These are phyloP conservation scores for Oreotrochilus melanogaster DNA, from an alignment of 2,113 vertebrate genomes.

Conservation along the genomic window DNA sequence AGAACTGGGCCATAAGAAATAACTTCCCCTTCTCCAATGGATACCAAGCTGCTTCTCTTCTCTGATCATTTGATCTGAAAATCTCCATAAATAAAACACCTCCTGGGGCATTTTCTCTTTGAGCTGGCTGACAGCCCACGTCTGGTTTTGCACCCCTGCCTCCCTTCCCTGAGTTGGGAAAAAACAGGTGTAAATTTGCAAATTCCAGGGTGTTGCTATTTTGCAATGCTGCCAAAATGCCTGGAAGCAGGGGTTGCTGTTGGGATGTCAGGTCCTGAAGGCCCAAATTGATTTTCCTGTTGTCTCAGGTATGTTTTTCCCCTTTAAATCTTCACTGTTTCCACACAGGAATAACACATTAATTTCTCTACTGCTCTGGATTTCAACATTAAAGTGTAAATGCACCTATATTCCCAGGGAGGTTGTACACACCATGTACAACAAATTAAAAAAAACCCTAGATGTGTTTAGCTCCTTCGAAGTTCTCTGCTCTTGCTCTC, in stretches of 20 bases:
- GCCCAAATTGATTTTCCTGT: neutral
- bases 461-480: neutral
- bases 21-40: neutral
- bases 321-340: neutral
- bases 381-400: conserved; percentile 8
- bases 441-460: neutral
- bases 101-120: neutral
- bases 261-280: neutral
- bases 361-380: neutral
- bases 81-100: neutral
- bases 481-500: neutral
- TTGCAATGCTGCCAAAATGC: neutral
- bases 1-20: neutral
- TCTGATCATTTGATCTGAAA: neutral
- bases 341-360: neutral
- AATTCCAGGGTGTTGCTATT: neutral
- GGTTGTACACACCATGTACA: neutral
- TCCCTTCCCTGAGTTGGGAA: neutral
- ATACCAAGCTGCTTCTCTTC: neutral
- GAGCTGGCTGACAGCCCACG: neutral
- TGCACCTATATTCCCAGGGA: neutral
- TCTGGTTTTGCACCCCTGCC: neutral
- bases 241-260: neutral
- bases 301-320: neutral
- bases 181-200: neutral